phyloP scores from a whole-genome alignment of 2,888 invertebrate species.

The Tenthredo livida region DNA sequence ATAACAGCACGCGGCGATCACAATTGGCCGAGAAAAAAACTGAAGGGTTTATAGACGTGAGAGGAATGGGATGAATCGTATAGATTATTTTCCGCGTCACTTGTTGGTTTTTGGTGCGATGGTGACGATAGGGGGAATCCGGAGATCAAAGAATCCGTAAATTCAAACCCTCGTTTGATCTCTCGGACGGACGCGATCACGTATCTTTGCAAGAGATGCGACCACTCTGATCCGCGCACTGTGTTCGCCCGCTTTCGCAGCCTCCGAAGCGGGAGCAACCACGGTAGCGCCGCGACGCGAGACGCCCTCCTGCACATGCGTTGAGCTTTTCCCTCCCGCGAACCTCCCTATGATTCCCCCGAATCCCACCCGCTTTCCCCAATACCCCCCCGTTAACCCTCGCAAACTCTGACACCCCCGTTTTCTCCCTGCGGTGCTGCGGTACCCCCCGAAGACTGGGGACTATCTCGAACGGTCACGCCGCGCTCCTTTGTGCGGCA shows the following conservation, averaged over 20 bases:
- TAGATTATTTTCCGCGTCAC: not conserved
- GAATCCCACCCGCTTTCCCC: constrained; percentile 58
- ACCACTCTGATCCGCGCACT: constrained; percentile 77
- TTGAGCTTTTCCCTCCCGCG: constrained; percentile 70
- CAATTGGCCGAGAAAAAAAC: not conserved
- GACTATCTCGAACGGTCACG: constrained; percentile 33
- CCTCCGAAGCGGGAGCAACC: constrained; percentile 75
- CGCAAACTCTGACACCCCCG: constrained; percentile 55
- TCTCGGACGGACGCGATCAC: constrained; percentile 55
- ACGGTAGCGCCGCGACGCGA: constrained; percentile 75
- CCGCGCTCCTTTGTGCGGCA: constrained; percentile 73
- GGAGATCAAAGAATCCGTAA: not conserved
- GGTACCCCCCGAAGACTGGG: constrained; percentile 37
- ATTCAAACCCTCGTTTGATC: constrained; percentile 9
- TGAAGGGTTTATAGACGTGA: not conserved
- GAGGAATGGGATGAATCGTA: not conserved
- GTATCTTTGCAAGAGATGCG: constrained; percentile 75
- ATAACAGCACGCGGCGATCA: not conserved
- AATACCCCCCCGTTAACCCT: constrained; percentile 55
- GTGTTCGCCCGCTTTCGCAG: constrained; percentile 74
- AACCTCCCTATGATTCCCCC: constrained; percentile 60
- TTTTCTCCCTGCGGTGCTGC: constrained; percentile 32
- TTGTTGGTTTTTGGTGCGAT: not conserved
- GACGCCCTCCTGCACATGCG: constrained; percentile 77
- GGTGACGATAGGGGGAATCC: not conserved